These are phyloP conservation scores for Amphiprion ocellaris DNA, from an alignment of 2,113 vertebrate genomes.

Conservation along the genomic window DNA sequence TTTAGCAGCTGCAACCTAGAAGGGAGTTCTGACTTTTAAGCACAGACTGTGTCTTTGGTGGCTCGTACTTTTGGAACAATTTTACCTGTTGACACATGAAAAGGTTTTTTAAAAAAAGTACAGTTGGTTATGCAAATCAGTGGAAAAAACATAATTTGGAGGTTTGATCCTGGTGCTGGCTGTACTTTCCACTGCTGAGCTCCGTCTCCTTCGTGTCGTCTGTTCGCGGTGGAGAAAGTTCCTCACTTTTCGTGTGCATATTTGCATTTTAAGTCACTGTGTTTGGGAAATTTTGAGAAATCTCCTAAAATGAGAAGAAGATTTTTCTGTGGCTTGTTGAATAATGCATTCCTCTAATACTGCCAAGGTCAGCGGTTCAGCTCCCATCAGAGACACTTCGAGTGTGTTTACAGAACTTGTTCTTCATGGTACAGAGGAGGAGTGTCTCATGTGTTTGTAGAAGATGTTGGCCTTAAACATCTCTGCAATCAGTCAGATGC, in stretches of 20 bases:
- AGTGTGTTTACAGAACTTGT: not conserved
- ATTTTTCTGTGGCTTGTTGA: constrained; percentile 42
- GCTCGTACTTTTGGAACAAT: no score
- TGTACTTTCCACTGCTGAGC: not conserved
- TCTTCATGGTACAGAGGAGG: not conserved
- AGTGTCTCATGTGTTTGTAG: not conserved
- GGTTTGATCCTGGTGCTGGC: not conserved
- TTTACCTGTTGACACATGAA: no score
- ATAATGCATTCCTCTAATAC: constrained; percentile 32
- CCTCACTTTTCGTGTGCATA: constrained; percentile 23
- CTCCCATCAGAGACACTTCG: constrained; percentile 3
- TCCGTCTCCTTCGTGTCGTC: not conserved
- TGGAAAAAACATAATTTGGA: not conserved
- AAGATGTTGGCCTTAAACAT: constrained; percentile 25
- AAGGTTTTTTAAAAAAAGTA: no score
- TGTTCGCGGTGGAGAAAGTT: constrained; percentile 4
- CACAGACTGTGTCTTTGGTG: no score
- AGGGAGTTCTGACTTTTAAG: no score
- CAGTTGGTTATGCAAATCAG: not conserved
- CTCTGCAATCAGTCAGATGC: constrained; percentile 20
- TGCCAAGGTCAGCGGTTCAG: constrained; percentile 41
- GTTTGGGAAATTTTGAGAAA: constrained; percentile 7
- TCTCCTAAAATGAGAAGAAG: constrained; percentile 25
- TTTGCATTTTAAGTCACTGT: constrained; percentile 42
- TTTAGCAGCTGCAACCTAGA: no score